These are phyloP conservation scores for Marronus borbonicus DNA, from an alignment of 2,888 invertebrate species.

Conservation along the genomic window DNA sequence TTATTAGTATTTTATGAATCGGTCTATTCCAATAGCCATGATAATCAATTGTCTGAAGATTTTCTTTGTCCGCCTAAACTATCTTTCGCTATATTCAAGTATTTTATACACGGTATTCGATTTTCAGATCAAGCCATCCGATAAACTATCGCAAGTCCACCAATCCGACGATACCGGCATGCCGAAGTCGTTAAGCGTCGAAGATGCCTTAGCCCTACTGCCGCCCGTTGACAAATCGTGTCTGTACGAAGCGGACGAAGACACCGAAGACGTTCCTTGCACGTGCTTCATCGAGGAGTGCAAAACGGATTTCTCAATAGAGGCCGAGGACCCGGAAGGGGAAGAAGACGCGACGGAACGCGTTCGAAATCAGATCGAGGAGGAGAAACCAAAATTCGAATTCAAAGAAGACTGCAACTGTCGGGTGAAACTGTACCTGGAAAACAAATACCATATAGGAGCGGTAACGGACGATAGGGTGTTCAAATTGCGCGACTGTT, in stretches of 20 bases:
- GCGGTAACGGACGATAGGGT: slow-evolving; percentile 71
- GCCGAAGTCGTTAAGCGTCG: slow-evolving; percentile 70
- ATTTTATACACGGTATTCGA: not conserved
- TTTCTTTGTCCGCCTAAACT: no score
- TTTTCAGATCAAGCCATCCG: not conserved
- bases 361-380: slow-evolving; percentile 46
- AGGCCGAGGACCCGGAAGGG: slow-evolving; percentile 51
- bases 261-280: slow-evolving; percentile 58
- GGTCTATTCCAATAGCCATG: no score
- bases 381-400: slow-evolving; percentile 64
- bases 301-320: slow-evolving; percentile 63
- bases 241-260: slow-evolving; percentile 54
- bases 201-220: slow-evolving; percentile 77
- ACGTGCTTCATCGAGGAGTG: slow-evolving; percentile 64
- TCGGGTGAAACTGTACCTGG: slow-evolving; percentile 71
- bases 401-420: slow-evolving; percentile 74
- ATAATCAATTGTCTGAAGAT: no score
- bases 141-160: slow-evolving; percentile 33
- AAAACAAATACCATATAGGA: slow-evolving; percentile 72
- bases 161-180: slow-evolving; percentile 27
- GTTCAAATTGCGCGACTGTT: slow-evolving; percentile 69
- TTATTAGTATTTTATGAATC: no score
- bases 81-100: not conserved
- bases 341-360: not conserved
- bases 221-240: slow-evolving; percentile 75